Percentiles rank a stretch among this genome's conserved stretches.
Evolutionary conservation across 2,888 invertebrate genomes (phyloP).

Genomic region (Oscheius myriophilus): DNA sequence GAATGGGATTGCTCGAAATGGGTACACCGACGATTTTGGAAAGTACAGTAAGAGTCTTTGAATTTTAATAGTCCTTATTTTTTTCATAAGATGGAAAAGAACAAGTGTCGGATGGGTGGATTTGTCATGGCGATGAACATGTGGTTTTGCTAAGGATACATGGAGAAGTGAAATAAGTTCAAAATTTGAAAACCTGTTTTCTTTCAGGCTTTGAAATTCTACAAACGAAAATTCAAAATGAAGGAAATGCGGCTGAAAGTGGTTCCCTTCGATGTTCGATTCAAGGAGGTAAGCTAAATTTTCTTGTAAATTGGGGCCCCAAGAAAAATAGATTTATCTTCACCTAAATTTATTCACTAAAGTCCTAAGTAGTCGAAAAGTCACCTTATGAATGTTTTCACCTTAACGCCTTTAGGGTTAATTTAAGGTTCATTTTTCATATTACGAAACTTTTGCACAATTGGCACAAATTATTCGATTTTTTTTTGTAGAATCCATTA

Average conservation of each 20-base stretch:
- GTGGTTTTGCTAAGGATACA: slow-evolving; percentile 57
- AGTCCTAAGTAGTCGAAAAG: too few relatives aligned
- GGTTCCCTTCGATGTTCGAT: slow-evolving; percentile 58
- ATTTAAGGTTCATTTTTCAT: too few relatives aligned
- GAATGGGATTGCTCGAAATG: slow-evolving; percentile 32
- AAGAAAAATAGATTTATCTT: too few relatives aligned
- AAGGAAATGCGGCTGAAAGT: slow-evolving; percentile 50
- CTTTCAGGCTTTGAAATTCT: slow-evolving; percentile 51
- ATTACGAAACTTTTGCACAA: too few relatives aligned
- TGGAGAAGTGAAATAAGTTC: slow-evolving; percentile 34
- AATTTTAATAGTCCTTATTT: background rate
- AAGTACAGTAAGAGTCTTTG: slow-evolving; percentile 22
- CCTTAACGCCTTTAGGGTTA: too few relatives aligned
- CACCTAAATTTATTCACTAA: too few relatives aligned
- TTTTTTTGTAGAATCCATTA: too few relatives aligned
- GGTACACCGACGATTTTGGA: slow-evolving; percentile 44
- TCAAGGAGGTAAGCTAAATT: slow-evolving; percentile 53
- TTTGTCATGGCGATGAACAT: slow-evolving; percentile 44
- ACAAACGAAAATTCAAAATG: slow-evolving; percentile 34
- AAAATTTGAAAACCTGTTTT: background rate
- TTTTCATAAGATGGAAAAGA: slow-evolving; percentile 42
- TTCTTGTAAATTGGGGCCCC: too few relatives aligned
- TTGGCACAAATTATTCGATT: too few relatives aligned
- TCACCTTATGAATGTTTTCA: too few relatives aligned
- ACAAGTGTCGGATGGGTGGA: slow-evolving; percentile 53